phyloP scores from a whole-genome alignment of 2,888 invertebrate genomes.

The Caenorhabditis becei region DNA sequence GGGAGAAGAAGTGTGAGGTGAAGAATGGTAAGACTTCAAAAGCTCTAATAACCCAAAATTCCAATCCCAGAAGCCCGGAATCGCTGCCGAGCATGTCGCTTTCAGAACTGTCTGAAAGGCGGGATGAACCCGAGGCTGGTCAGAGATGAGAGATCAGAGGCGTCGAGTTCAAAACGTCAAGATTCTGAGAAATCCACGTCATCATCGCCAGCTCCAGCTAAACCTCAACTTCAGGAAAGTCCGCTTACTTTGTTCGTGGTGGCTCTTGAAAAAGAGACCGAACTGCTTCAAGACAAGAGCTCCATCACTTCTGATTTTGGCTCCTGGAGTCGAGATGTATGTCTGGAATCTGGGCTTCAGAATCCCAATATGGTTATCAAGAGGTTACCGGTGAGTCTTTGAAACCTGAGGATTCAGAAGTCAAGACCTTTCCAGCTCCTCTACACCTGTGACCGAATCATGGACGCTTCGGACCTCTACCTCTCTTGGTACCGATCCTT shows the following conservation, averaged over 20 bases:
- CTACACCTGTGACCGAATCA: slow-evolving; percentile 71
- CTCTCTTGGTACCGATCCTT: slow-evolving; percentile 73
- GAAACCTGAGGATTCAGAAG: background rate
- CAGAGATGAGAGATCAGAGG: slow-evolving; percentile 69
- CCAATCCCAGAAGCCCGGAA: slow-evolving; percentile 76
- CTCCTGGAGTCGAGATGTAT: slow-evolving; percentile 70
- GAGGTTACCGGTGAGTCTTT: slow-evolving; percentile 60
- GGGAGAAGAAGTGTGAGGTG: slow-evolving; percentile 70
- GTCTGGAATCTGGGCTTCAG: slow-evolving; percentile 68
- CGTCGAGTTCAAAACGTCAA: slow-evolving; percentile 21
- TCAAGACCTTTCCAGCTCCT: slow-evolving; percentile 61
- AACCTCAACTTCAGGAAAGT: slow-evolving; percentile 36
- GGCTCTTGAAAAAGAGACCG: slow-evolving; percentile 66
- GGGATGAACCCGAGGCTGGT: slow-evolving; percentile 77
- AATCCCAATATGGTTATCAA: slow-evolving; percentile 69
- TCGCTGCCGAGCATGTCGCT: slow-evolving; percentile 76
- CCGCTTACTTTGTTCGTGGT: slow-evolving; percentile 62
- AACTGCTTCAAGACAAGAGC: slow-evolving; percentile 66
- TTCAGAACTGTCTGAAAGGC: slow-evolving; percentile 74
- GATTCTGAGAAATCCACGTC: slow-evolving; percentile 31
- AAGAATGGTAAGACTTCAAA: too few species aligned
- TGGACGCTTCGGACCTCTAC: slow-evolving; percentile 72
- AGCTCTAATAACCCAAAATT: too few species aligned
- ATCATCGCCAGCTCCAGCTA: slow-evolving; percentile 48
- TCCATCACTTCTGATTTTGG: slow-evolving; percentile 61